These are phyloP conservation scores for Quiscalus mexicanus DNA, from an alignment of 2,113 vertebrate species.

Conservation along the genomic window DNA sequence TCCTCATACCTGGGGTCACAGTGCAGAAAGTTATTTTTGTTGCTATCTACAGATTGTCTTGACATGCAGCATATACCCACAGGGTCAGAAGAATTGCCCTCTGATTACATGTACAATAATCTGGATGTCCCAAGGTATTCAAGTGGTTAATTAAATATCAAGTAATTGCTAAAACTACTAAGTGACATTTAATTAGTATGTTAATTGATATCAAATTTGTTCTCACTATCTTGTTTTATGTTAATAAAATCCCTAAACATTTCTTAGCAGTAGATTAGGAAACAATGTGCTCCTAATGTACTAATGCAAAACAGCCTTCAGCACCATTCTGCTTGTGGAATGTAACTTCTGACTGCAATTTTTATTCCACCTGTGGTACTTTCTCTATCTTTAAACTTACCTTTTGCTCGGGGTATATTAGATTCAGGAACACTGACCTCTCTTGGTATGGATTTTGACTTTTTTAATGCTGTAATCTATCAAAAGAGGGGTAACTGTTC, in stretches of 20 bases:
- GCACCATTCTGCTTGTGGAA: conserved; percentile 8
- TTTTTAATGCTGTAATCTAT: not conserved
- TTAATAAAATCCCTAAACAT: conserved; percentile 75
- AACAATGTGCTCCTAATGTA: conserved; percentile 51
- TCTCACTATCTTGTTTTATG: conserved; percentile 74
- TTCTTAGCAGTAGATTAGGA: conserved; percentile 66
- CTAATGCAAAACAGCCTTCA: conserved; percentile 41
- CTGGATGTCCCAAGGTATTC: conserved; percentile 61
- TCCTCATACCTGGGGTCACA: not conserved
- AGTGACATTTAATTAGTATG: conserved; percentile 78
- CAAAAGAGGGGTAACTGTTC: not conserved
- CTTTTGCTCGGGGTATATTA: not conserved
- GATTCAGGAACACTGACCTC: not conserved
- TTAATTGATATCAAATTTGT: conserved; percentile 76
- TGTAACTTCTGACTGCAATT: not conserved
- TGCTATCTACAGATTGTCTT: conserved; percentile 44
- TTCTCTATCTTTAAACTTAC: not conserved
- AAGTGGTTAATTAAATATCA: conserved; percentile 78
- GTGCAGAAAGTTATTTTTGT: conserved; percentile 5
- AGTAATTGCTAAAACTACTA: conserved; percentile 74
- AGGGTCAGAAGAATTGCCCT: conserved; percentile 66
- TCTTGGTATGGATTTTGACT: not conserved
- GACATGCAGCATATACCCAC: conserved; percentile 37
- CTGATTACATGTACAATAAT: conserved; percentile 66
- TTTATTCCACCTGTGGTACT: not conserved